Evolutionary conservation across 2,797 vertebrate species (phyloP), one percentile per base, ranked within the genome.

Genomic region (Eleutherodactylus coqui): DNA sequence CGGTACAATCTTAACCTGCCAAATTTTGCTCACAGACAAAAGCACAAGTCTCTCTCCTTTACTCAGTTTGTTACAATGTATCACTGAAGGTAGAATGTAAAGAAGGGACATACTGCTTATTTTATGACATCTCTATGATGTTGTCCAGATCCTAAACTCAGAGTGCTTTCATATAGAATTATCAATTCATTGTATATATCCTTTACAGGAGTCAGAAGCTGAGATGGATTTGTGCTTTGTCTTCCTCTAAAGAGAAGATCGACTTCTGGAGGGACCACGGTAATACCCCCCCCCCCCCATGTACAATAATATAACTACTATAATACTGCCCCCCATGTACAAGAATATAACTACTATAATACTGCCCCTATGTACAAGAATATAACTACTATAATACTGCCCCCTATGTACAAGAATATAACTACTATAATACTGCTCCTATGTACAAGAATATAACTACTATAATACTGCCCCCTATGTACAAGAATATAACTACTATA

Each of bases 171-270:
- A 2, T 11, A 2, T 60, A 60, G n/a, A 60, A 27, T 11, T 13
- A 7, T 51, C 3, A 3, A 60, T 3, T 29, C 6, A 64, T 4
- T 32, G 32, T 45, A 4, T 73, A 11, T 43, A 27, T 5, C 38
- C 19, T 88, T 90, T 89, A 60, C 90, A 99, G 98, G 91, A 97
- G 96, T 88, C 97, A 98, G 93, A 99, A 99, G 92, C 93, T 98
- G 86, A 96, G 97, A 1, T 99, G 98, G 98, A 97, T 99, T 92
- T 98, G 97, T 4, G 97, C 98, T 47, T 89, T 99, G 73, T 95
- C 96, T 70, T 93, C 92, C 78, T 96, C 96, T 0, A 95, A 95
- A 91, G 92, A 95, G 79, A 94, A 96, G 86, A 87, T 92, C 0
- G 97, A 99, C 92, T 95, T 97, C 88, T 92, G 95, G 67, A 93